Base-by-base conservation (phyloP, 92 coral and sea anemone genomes). In the Epizoanthus fatuus region DNA sequence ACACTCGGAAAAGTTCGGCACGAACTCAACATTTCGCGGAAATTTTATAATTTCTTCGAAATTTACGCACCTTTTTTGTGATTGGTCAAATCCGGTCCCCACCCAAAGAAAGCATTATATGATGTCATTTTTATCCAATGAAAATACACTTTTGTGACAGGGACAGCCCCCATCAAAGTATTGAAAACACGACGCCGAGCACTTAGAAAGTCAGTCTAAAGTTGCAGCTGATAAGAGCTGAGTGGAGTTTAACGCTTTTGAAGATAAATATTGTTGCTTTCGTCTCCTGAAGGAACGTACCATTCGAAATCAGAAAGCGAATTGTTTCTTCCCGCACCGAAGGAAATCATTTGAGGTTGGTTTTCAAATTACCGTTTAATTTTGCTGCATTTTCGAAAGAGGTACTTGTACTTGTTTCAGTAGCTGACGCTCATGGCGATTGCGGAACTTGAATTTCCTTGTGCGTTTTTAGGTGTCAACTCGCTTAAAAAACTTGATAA, bases 371-470 rank as follows among this genome's bases (percentile, higher is more conserved):
- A 49, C 32, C 29, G 70, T 17, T 64, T 11, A 12, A 17, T 12
- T 12, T 72, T 25, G 62, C 14, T 7, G 78, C 13, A 49, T 49
- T 72, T 29, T 22, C 40, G 44, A 66, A 66, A 66, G 62, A 51
- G 13, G 10, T 13, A 5, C 9, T 8, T 13, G 25, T 15, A n/a
- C n/a, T n/a, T n/a, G n/a, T n/a, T n/a, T 20, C n/a, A 55, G 38
- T 7, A 5, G 39, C n/a, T 42, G 75, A 4, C 12, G 63, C 1
- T 72, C 13, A 11, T 49, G 53, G 53, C 53, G 78, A 72, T 52
- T 72, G 78, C 78, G 78, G 78, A 72, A 72, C 78, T 72, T 51
- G 4, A 12, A 19, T 72, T 51, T 72, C 35, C 58, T 72, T 11
- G n/a, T 70, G 17, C 54, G 45, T 44, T 70, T 67, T 70, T 52